These are phyloP conservation scores for Microcebus griseorufus DNA, from an alignment of 2,113 vertebrate species.

Conservation along the genomic window DNA sequence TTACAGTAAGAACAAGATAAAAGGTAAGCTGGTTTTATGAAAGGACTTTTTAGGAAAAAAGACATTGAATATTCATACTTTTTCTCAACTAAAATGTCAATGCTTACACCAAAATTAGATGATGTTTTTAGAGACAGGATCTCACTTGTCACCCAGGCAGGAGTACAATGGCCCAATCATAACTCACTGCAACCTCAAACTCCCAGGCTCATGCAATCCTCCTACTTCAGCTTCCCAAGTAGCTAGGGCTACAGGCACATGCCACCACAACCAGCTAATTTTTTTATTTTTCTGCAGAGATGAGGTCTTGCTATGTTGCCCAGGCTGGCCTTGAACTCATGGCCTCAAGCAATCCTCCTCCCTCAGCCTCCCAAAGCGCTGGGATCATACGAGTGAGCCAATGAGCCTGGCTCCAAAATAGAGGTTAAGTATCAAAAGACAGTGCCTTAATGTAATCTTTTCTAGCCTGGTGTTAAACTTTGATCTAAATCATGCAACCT, in stretches of 20 bases:
- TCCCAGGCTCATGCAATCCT: background rate
- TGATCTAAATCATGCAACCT: background rate
- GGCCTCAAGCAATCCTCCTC: background rate
- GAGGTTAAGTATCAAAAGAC: background rate
- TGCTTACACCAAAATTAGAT: background rate
- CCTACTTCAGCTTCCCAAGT: background rate
- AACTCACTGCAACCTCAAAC: background rate
- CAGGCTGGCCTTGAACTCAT: background rate
- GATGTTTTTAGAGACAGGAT: background rate
- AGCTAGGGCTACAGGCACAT: background rate
- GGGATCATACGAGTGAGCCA: background rate
- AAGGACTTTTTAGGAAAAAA: background rate
- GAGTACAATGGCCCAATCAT: background rate
- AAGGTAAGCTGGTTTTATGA: background rate
- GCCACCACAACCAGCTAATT: background rate
- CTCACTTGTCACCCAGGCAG: background rate
- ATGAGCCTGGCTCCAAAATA: background rate
- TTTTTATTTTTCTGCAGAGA: background rate
- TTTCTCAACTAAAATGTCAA: constrained; percentile 36
- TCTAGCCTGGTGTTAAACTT: background rate
- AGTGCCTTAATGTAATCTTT: background rate
- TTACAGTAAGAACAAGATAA: constrained; percentile 17
- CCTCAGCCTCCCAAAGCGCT: background rate
- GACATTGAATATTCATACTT: background rate
- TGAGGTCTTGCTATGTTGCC: background rate